A percentile compares a stretch with the other conserved stretches of the same genome.
phyloP scores from a whole-genome alignment of 2,797 vertebrate genomes.

The Argya squamiceps region DNA sequence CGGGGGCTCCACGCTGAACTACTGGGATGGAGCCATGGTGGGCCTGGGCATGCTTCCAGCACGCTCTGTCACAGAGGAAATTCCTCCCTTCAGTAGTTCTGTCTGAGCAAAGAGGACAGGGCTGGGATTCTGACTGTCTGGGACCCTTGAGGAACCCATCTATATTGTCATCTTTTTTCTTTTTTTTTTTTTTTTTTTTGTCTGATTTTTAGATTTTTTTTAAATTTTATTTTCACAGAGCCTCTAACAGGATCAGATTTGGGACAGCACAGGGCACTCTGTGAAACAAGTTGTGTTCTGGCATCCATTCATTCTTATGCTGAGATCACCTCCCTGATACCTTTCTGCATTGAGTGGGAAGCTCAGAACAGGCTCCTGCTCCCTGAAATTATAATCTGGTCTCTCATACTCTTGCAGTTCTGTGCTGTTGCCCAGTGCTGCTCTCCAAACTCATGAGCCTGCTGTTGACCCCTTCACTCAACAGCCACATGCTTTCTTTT shows the following conservation, averaged over 20 bases:
- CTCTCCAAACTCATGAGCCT: neutral
- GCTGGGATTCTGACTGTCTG: neutral
- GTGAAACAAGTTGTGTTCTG: neutral
- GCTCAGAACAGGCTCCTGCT: neutral
- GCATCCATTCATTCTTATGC: neutral
- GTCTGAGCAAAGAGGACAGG: neutral
- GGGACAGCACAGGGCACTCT: no score
- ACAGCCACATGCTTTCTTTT: rapidly evolving
- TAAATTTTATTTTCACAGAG: neutral
- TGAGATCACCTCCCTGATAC: neutral
- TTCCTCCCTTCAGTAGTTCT: neutral
- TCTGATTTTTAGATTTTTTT: no score
- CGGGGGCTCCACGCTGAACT: neutral
- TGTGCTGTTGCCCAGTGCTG: rapidly evolving
- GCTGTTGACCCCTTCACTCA: neutral
- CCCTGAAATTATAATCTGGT: neutral
- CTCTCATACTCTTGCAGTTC: neutral
- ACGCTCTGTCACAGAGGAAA: neutral
- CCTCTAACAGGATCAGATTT: neutral
- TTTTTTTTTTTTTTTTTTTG: neutral
- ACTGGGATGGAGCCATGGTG: conserved; percentile 44
- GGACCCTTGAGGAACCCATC: neutral
- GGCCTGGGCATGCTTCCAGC: conserved; percentile 54
- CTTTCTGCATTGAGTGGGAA: neutral
- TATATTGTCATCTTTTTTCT: neutral